Evolutionary conservation across 2,797 vertebrate species (phyloP), one percentile per base, ranked within the genome.

Genomic region (Naso thynnoides): DNA sequence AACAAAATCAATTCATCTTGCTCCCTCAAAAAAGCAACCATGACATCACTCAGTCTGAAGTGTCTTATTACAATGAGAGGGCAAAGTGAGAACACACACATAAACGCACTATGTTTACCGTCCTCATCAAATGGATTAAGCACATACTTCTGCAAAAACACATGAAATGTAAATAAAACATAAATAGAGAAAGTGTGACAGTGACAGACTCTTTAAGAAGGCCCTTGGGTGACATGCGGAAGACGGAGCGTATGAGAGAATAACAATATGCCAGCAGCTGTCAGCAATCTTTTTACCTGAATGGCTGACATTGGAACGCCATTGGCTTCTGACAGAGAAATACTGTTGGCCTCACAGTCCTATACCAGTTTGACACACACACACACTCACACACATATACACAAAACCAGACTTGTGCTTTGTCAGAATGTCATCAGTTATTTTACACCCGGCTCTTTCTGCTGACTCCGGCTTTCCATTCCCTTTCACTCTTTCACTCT

Each of bases 391-490:
- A 33, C 60, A 41, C 36, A 53, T 50, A 54, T 53, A 49, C 62
- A 52, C 50, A 36, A 57, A 64, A 29, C 50, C 31, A 73, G 21
- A 53, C 49, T 27, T 60, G 60, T 65, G 39, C 81, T 78, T 73
- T 70, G 65, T 81, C 73, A 67, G 75, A 86, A 68, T 73, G 67
- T 79, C 79, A 75, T 85, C 69, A 79, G 73, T 77, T 85, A 84
- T 82, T 86, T 88, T 84, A 81, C 82, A 82, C 81, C 48, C 56
- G 6, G 50, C 55, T 41, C 79, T 79, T 88, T 87, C 79, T 88
- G 90, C 91, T 91, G 91, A 92, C 84, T 83, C 68, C 18, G 63
- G 55, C 69, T 88, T 75, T 85, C 75, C 81, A 50, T 54, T 41
- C 76, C 81, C 80, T 61, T 39, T 67, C 78, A 65, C 57, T 8